Base-by-base conservation (phyloP, 1,140 invertebrate species). In the Tetraneura akinire region DNA sequence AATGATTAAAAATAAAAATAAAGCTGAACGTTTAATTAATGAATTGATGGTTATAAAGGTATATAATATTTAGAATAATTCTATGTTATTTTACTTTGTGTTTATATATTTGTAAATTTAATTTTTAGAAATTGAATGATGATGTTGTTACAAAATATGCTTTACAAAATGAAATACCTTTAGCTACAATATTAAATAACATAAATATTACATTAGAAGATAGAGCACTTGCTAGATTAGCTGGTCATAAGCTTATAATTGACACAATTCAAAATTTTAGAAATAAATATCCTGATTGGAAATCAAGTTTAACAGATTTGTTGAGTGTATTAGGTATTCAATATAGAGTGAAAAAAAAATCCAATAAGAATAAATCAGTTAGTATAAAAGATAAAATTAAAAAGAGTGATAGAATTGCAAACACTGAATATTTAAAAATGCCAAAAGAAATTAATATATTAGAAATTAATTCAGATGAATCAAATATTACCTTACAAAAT, bases 271-370 rank as follows among this genome's bases (percentile, higher is more conserved):
- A 70, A 70, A 55, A 11, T 10, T 81, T 81, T 26, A 80, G 66
- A 80, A 62, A 47, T 11, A 57, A 80, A 62, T 81, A 83, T 71
- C 80, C 82, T 26, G 70, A 68, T 26, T 86, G 85, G 85, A 82
- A 83, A 13, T 80, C 83, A 5, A 82, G 83, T 16, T 82, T 86
- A 51, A 53, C n/a, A 18, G 80, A 81, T 18, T 16, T 82, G 4
- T 66, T 81, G 21, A 82, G 76, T 80, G 64, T 55, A 3, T 81
- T 82, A 29, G 81, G 76, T 29, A 64, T 14, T 47, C 80, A 81
- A 62, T 23, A 60, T 13, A 80, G 14, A 62, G n/a, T n/a, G 11
- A 78, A 62, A 47, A 78, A 78, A 2, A 60, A 78, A 78, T 8
- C 74, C 14, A 78, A 62, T 47, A 9, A 45, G 18, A 60, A 76